These are phyloP conservation scores for Megaleporinus macrocephalus DNA, from an alignment of 2,113 vertebrate genomes.

Conservation along the genomic window DNA sequence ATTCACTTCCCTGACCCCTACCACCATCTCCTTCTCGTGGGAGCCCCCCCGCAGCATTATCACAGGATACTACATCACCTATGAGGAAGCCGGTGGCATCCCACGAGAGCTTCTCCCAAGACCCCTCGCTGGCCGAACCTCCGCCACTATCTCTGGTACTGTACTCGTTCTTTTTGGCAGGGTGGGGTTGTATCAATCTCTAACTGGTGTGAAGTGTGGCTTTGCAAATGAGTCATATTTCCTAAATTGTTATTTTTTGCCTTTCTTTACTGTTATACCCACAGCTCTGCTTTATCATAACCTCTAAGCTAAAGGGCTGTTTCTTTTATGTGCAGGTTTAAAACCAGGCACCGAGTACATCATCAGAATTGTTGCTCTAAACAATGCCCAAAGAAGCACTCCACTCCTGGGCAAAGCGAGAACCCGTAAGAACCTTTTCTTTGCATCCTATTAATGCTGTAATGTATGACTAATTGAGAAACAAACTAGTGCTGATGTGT, in stretches of 20 bases:
- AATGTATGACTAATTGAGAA: neutral
- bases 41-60: constrained; percentile 87
- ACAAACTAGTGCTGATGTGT: neutral
- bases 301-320: neutral
- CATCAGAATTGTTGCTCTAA: constrained; percentile 88
- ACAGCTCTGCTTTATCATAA: constrained; percentile 3
- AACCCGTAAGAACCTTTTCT: constrained; percentile 84
- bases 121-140: constrained; percentile 80
- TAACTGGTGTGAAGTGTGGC: too few relatives aligned
- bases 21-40: constrained; percentile 87
- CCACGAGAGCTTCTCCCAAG: constrained; percentile 83
- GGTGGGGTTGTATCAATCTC: too few relatives aligned
- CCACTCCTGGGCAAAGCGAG: constrained; percentile 87
- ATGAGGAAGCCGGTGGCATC: constrained; percentile 82
- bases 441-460: neutral
- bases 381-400: constrained; percentile 89
- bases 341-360: constrained; percentile 90
- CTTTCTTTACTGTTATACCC: too few relatives aligned
- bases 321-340: constrained; percentile 74
- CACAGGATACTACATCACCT: constrained; percentile 92
- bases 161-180: neutral
- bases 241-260: too few relatives aligned
- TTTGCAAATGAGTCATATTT: too few relatives aligned
- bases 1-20: constrained; percentile 89
- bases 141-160: constrained; percentile 85